Percentiles rank a stretch among this genome's conserved stretches.
phyloP scores from a whole-genome alignment of 2,888 invertebrate genomes.

The Noctua janthina region DNA sequence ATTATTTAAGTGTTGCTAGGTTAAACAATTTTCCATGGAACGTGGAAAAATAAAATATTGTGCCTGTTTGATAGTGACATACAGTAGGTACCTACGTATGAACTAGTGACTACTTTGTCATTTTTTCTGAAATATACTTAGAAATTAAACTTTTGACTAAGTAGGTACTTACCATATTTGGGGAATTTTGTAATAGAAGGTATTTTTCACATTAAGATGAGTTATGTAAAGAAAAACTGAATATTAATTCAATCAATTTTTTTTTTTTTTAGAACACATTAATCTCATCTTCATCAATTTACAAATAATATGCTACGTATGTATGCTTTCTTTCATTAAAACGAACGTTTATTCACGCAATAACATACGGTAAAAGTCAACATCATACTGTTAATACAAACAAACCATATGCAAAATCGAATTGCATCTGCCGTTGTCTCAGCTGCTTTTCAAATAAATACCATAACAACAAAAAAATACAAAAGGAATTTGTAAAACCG shows the following conservation, averaged over 20 bases:
- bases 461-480: neutral
- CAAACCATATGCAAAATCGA: neutral
- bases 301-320: neutral
- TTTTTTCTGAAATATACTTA: neutral
- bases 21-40: neutral
- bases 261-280: too few relatives aligned
- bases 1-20: conserved; percentile 45
- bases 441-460: neutral
- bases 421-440: neutral
- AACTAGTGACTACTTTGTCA: neutral
- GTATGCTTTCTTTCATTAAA: neutral
- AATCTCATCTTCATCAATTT: neutral
- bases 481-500: conserved; percentile 34
- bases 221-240: neutral
- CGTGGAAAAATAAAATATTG: conserved; percentile 2
- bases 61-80: neutral
- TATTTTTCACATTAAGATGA: neutral
- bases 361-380: neutral
- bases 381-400: neutral
- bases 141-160: neutral
- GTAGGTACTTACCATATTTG: neutral
- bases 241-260: neutral
- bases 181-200: neutral
- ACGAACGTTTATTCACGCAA: neutral
- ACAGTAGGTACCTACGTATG: neutral